Evolutionary conservation across 2,113 vertebrate species (phyloP), one percentile per base, ranked within the genome.

Genomic region (Meriones unguiculatus): DNA sequence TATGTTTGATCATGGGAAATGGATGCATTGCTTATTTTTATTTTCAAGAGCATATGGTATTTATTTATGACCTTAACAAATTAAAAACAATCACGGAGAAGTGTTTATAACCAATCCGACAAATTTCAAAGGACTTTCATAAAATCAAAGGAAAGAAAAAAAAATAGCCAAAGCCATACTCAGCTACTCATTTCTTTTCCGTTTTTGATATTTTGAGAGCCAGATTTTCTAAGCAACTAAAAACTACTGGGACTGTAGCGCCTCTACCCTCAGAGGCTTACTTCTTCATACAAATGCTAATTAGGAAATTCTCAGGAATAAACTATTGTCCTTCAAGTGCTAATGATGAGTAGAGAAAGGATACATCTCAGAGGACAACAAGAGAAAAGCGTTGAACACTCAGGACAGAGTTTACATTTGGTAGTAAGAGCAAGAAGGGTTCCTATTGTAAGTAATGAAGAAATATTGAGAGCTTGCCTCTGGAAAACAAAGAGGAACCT

Each of bases 11-110:
- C 67, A 54, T 87, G 9, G 84, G 30, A 59, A 93, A 25, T 46
- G 46, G 87, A 95, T 95, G 50, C 22, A 28, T 93, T 96, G 92
- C 95, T 98, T 97, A 97, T 94, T 97, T 97, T 97, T 97, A 96
- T 97, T 97, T 97, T 95, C 72, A 96, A 81, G 92, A 96, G 93
- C 97, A 98, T 97, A 92, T 97, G 97, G 97, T 91, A 98, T 97
- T 98, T 97, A 97, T 98, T 98, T 98, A 97, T 98, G 90, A 98
- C 94, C 96, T 98, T 98, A 97, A 97, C 95, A 97, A 97, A 98
- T 98, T 97, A 97, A 97, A 98, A 98, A 97, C 97, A 97, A 98
- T 97, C 92, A 95, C 95, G 95, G 97, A 98, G 97, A 96, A 95
- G 94, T 97, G 97, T 97, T 97, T 97, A 97, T 95, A 98, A 94